These are phyloP conservation scores for Salpingus planirostris DNA, from an alignment of 2,888 invertebrate species.

Conservation along the genomic window DNA sequence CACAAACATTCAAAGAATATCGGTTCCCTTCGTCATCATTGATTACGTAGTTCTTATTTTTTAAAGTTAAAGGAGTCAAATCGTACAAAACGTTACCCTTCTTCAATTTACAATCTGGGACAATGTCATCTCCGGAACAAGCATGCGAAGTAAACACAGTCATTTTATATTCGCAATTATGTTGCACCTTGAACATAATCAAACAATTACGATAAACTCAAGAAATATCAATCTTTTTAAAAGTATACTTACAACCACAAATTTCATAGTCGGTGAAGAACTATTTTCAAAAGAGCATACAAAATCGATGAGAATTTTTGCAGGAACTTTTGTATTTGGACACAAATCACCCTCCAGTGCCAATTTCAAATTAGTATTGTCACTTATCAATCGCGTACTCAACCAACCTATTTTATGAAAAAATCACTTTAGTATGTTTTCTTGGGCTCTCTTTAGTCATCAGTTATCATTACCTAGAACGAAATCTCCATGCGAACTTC, in stretches of 20 bases:
- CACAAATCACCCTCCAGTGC: constrained; percentile 4
- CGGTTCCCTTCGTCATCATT: constrained; percentile 1
- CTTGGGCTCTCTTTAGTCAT: too few species aligned
- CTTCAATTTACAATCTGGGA: constrained; percentile 3
- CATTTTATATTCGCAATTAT: constrained; percentile 7
- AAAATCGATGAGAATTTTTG: constrained; percentile 5
- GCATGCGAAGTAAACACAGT: constrained; percentile 6
- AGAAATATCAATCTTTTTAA: constrained; percentile 3
- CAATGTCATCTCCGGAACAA: constrained; percentile 3
- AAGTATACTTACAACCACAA: constrained; percentile 6
- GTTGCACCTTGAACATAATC: too few species aligned
- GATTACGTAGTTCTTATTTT: constrained; percentile 6
- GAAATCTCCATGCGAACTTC: not conserved
- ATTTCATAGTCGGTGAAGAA: constrained; percentile 4
- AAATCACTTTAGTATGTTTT: too few species aligned
- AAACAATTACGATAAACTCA: constrained; percentile 7
- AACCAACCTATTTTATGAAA: constrained; percentile 9
- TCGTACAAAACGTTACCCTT: constrained; percentile 3
- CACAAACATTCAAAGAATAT: constrained; percentile 8
- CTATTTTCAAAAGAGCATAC: constrained; percentile 8
- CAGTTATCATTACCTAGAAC: too few species aligned
- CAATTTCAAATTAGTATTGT: constrained; percentile 4
- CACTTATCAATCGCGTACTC: constrained; percentile 5
- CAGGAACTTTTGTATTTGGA: not conserved
- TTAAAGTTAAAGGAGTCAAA: constrained; percentile 3